Base-by-base conservation (phyloP, 2,113 vertebrate genomes). In the Solea solea region DNA sequence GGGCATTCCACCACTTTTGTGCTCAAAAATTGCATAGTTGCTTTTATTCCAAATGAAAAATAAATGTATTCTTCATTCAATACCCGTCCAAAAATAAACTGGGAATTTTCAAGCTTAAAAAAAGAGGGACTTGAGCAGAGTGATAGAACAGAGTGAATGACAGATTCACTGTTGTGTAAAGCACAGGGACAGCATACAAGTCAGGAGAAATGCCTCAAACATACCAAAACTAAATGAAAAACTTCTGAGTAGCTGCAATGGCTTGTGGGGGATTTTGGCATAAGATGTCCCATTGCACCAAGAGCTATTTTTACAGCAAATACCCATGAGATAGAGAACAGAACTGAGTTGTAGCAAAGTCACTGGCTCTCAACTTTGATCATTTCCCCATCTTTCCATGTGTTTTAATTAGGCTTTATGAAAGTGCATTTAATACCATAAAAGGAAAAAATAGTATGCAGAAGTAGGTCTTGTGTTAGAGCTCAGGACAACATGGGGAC, bases 251-350 rank as follows among this genome's bases (percentile, higher is more conserved):
- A 83, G 77, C 80, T 78, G 87, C 84, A 81, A 64, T 78, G 83
- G 82, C 81, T 90, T 89, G 81, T 79, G 70, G 86, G 85, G 84
- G 85, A 88, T 87, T 89, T 89, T 91, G 88, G 86, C 88, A 87
- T 88, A 89, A 90, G 83, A 81, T 88, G 86, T 90, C 86, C 87
- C 82, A 82, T 83, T 88, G 85, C 84, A 90, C 87, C 88, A 91
- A 81, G 80, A 87, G 89, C 86, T 90, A 91, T 91, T 94, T 93
- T 90, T 90, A 92, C 78, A 88, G 80, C 83, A 86, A 89, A 89
- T 91, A 79, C 86, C 75, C 90, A 87, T 73, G 87, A 90, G 91
- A 89, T 78, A n/a, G 71, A 80, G 80, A 89, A 84, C 50, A 80
- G 78, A 83, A 83, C 72, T 15, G 80, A 89, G 85, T 84, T 76